Evolutionary conservation across 2,113 vertebrate species (phyloP).

Genomic region (Pholis gunnellus): DNA sequence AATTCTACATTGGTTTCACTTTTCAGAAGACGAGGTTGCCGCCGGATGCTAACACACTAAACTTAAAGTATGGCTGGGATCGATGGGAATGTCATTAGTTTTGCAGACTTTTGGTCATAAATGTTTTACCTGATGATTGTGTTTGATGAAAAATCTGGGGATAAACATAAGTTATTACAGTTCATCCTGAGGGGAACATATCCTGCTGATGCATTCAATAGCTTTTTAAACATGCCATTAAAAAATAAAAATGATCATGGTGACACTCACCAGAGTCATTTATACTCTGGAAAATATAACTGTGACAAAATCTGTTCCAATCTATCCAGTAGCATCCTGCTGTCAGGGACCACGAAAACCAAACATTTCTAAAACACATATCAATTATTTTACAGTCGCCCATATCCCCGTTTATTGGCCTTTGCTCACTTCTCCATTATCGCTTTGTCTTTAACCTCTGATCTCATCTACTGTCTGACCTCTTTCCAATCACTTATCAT

Average conservation of each 20-base stretch:
- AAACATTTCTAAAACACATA: no score
- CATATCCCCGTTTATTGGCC: neutral
- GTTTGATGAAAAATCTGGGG: neutral
- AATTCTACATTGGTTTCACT: no score
- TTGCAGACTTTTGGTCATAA: neutral
- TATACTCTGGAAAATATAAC: no score
- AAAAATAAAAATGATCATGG: no score
- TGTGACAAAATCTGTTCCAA: no score
- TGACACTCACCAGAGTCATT: no score
- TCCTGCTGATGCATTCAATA: no score
- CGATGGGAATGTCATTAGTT: neutral
- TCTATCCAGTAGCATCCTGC: no score
- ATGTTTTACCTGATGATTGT: neutral
- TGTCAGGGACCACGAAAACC: no score
- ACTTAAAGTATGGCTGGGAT: neutral
- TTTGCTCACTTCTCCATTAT: neutral
- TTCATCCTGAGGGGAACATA: no score
- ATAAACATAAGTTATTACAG: neutral
- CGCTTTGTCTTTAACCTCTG: slow-evolving; percentile 27
- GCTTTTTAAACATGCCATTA: no score
- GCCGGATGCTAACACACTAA: neutral
- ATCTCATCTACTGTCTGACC: neutral
- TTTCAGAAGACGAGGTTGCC: no score
- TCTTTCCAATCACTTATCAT: neutral
- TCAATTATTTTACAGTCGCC: neutral